A percentile compares a stretch with the other conserved stretches of the same genome.
phyloP scores from a whole-genome alignment of 2,797 vertebrate species.

The Anguilla megastoma region DNA sequence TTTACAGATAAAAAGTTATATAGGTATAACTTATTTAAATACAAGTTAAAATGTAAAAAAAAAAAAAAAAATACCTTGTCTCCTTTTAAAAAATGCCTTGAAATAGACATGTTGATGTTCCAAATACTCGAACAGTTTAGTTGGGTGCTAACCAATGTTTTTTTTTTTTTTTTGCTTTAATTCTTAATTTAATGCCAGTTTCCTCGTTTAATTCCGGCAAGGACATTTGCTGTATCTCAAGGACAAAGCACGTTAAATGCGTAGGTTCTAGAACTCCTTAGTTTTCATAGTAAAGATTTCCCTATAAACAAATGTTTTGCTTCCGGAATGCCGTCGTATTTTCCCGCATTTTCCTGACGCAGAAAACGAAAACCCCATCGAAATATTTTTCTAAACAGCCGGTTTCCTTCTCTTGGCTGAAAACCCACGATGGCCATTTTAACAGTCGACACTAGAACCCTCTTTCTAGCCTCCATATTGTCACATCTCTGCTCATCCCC shows the following conservation, averaged over 20 bases:
- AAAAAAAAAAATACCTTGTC: slow-evolving; percentile 21
- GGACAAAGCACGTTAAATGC: slow-evolving; percentile 85
- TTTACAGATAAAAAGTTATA: slow-evolving; percentile 8
- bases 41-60: neutral
- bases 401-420: slow-evolving; percentile 56
- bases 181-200: slow-evolving; percentile 44
- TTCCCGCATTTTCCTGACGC: slow-evolving; percentile 20
- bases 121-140: slow-evolving; percentile 26
- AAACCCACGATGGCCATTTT: slow-evolving; percentile 80
- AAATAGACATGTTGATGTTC: slow-evolving; percentile 31
- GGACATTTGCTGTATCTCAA: slow-evolving; percentile 77
- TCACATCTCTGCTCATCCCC: slow-evolving; percentile 43
- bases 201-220: slow-evolving; percentile 62
- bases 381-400: slow-evolving; percentile 31
- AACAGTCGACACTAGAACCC: slow-evolving; percentile 67
- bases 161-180: neutral
- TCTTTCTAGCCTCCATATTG: slow-evolving; percentile 80
- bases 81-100: slow-evolving; percentile 28
- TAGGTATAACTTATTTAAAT: slow-evolving; percentile 1
- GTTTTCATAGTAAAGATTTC: slow-evolving; percentile 20
- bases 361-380: slow-evolving; percentile 22
- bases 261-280: slow-evolving; percentile 58
- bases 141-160: neutral
- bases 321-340: slow-evolving; percentile 19
- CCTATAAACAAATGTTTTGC: slow-evolving; percentile 10